Base-by-base conservation (phyloP, 2,888 invertebrate species). In the Choreutis nemorana region DNA sequence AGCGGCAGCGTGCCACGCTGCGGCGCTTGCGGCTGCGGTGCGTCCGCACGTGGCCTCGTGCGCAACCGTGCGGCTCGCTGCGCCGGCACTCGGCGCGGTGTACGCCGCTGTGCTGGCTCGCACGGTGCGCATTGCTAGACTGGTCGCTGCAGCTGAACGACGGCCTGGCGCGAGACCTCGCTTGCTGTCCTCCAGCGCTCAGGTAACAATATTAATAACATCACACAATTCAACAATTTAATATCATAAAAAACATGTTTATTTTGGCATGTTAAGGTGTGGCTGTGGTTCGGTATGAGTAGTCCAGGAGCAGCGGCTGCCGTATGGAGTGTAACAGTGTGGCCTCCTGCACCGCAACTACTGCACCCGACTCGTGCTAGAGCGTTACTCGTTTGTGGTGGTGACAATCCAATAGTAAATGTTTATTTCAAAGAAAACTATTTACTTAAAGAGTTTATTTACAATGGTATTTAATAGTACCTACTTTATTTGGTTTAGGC, bases 21-120 rank as follows among this genome's bases (percentile, higher is more conserved):
- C 89, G n/a, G 89, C 90, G 56, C 79, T 84, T 18, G 79, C 82
- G 5, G 83, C 89, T 14, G 82, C 86, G 14, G 35, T 36, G 24
- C 50, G 50, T 1, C 60, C 55, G 26, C 39, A 43, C 13, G 5
- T 33, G 21, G 6, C 32, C 15, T 26, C 49, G 6, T 56, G 57
- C 40, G 44, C 37, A 7, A 33, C 39, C 7, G 48, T 44, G 33
- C 52, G 51, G 3, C 41, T 45, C 14, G 50, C 55, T 8, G 50
- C 55, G 26, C 55, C 56, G 5, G 50, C 53, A 14, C 48, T 56
- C 14, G 47, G 38, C 29, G 55, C 48, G 14, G 51, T 55, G 29
- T 55, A 57, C 41, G 59, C 55, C 15, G 50, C 51, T 4, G 51
- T 56, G 36, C 40, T 52, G 29, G 51, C 54, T 27, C 48, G 58